Conservation (phyloP, 2,113 vertebrate species). For the Mobula hypostoma region DNA sequence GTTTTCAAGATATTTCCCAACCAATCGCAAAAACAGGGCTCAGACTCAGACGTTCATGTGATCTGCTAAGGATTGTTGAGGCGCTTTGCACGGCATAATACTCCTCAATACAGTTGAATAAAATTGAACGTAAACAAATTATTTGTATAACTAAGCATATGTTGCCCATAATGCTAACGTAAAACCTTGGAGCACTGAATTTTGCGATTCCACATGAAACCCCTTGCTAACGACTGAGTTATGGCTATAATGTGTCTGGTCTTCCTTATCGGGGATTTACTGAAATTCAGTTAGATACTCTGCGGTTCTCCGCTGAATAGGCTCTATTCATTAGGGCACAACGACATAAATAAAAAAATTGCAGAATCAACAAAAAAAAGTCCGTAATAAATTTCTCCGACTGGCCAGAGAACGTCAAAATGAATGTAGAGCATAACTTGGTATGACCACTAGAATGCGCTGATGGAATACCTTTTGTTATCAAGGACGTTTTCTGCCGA, state of each 20-base stretch:
- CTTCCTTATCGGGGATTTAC: not conserved
- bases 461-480: not conserved
- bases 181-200: not conserved
- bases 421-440: not conserved
- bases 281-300: not conserved
- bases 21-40: not conserved
- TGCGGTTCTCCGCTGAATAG: not conserved
- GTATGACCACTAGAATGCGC: conserved; percentile 18
- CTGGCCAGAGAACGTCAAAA: not conserved
- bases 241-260: not conserved
- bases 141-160: conserved; percentile 6
- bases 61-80: not conserved
- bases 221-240: not conserved
- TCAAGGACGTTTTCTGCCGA: too few species aligned
- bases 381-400: not conserved
- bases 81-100: not conserved
- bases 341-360: not conserved
- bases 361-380: conserved; percentile 18
- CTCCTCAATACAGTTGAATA: not conserved
- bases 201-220: not conserved
- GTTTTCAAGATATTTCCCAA: not conserved
- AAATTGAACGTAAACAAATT: not conserved
- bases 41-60: not conserved
- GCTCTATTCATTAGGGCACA: not conserved
- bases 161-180: not conserved